These are phyloP conservation scores for Atta colombica DNA, from an alignment of 1,140 invertebrate genomes.

Conservation along the genomic window DNA sequence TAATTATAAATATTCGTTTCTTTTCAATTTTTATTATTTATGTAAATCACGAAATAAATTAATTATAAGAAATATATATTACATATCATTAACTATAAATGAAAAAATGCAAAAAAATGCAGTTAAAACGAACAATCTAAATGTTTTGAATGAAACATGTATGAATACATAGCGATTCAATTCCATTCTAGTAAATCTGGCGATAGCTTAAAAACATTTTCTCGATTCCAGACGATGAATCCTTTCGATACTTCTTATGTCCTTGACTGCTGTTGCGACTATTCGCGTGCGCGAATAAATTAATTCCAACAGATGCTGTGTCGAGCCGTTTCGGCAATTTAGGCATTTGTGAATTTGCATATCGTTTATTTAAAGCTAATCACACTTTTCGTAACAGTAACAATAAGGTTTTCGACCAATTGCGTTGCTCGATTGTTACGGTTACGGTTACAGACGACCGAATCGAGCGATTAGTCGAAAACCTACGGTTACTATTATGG, in stretches of 20 bases:
- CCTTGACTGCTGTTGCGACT: slow-evolving; percentile 39
- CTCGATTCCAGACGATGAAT: slow-evolving; percentile 7
- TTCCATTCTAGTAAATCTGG: background rate
- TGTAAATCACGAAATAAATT: background rate
- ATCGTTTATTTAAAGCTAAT: slow-evolving; percentile 12
- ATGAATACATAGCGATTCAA: background rate
- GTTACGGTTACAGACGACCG: too few species aligned
- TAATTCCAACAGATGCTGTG: slow-evolving; percentile 34
- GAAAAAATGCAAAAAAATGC: background rate
- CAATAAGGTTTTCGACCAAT: too few species aligned
- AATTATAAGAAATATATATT: background rate
- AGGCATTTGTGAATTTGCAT: slow-evolving; percentile 39
- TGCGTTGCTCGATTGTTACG: too few species aligned
- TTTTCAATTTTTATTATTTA: slow-evolving; percentile 11
- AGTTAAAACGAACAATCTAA: background rate
- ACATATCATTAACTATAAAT: background rate
- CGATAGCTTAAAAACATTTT: background rate
- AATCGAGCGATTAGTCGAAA: too few species aligned
- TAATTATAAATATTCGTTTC: background rate
- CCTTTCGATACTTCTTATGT: slow-evolving; percentile 49
- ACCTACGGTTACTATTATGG: too few species aligned
- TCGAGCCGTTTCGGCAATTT: slow-evolving; percentile 11
- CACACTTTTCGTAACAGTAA: too few species aligned
- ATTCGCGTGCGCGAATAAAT: slow-evolving; percentile 51
- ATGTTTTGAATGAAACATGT: background rate